Evolutionary conservation across 2,888 invertebrate genomes (phyloP), one percentile per base, ranked within the genome.

Genomic region (Andrena marginata): DNA sequence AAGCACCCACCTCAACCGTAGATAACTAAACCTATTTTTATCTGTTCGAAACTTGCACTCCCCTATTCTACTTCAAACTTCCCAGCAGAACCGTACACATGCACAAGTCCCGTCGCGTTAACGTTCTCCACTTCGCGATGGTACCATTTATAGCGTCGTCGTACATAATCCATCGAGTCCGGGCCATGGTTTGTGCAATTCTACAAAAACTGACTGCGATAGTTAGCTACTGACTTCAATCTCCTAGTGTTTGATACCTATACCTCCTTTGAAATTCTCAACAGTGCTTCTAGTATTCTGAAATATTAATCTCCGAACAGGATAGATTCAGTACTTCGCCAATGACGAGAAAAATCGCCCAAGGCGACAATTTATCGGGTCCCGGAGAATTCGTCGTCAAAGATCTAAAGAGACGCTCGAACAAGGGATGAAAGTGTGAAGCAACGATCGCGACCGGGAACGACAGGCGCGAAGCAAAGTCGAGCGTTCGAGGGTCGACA

Each of bases 11-110:
- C 54, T 54, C 68, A 68, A 54, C 31, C 67, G 67, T 67, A 51
- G 67, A 67, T 48, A 67, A 67, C 67, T 67, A 54, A 67, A 67
- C 68, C 68, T 54, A 33, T 68, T 68, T 68, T 68, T 68, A 54
- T 68, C 33, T 35, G 54, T 49, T n/a, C 33, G 54, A 33, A 68
- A 68, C 54, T 68, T 54, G 33, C 33, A 33, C 51, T 5, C 33
- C 29, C 51, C n/a, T n/a, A 54, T 68, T 68, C 54, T 68, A 35
- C 68, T 31, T 16, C 6, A 35, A 68, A 54, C 54, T 54, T 68
- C 54, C 33, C 33, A 7, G 49, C 20, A 31, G 54, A 54, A 67
- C 51, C 13, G 29, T 20, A 0, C 29, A 16, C 33, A n/a, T n/a
- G 8, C 56, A 56, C 26, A 10, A 10, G 23, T 8, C 23, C 1